These are phyloP conservation scores for Aurelia sp. DNA, from an alignment of 30 jellyfish, hydroid and myxozoan genomes.

Conservation along the genomic window DNA sequence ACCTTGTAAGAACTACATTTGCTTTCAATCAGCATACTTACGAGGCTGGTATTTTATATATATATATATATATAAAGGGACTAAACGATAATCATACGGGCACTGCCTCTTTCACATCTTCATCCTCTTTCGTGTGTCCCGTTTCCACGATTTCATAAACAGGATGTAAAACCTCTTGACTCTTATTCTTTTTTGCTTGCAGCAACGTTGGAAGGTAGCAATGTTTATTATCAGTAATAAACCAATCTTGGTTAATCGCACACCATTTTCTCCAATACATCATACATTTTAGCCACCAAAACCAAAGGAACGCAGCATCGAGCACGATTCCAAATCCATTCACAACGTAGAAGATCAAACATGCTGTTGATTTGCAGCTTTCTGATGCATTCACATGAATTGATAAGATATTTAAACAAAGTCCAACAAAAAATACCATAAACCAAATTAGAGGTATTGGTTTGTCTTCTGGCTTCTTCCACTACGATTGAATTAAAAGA, in stretches of 20 bases:
- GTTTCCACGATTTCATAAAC: not conserved
- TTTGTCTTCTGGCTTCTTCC: slow-evolving; percentile 94
- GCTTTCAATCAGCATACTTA: too few species aligned
- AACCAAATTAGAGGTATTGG: slow-evolving; percentile 97
- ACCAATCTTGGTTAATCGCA: slow-evolving; percentile 96
- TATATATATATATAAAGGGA: too few species aligned
- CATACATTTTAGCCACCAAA: slow-evolving; percentile 90
- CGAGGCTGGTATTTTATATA: too few species aligned
- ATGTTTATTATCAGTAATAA: slow-evolving; percentile 53
- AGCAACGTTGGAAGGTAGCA: slow-evolving; percentile 17
- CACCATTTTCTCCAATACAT: slow-evolving; percentile 96
- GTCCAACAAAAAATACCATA: slow-evolving; percentile 91
- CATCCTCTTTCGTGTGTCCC: too few species aligned
- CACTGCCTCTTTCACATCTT: too few species aligned
- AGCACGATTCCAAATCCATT: slow-evolving; percentile 95
- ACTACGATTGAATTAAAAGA: slow-evolving; percentile 40
- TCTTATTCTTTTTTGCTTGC: slow-evolving; percentile 11
- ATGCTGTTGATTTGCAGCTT: slow-evolving; percentile 95
- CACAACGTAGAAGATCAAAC: slow-evolving; percentile 94
- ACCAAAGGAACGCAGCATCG: slow-evolving; percentile 96
- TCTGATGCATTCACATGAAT: slow-evolving; percentile 96
- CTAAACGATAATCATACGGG: too few species aligned
- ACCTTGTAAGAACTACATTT: too few species aligned
- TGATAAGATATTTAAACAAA: slow-evolving; percentile 82
- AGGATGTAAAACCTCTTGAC: not conserved